A percentile compares a stretch with the other conserved stretches of the same genome.
These are phyloP conservation scores for Gymnocephalus cernua DNA, from an alignment of 2,113 vertebrate genomes.

Conservation along the genomic window DNA sequence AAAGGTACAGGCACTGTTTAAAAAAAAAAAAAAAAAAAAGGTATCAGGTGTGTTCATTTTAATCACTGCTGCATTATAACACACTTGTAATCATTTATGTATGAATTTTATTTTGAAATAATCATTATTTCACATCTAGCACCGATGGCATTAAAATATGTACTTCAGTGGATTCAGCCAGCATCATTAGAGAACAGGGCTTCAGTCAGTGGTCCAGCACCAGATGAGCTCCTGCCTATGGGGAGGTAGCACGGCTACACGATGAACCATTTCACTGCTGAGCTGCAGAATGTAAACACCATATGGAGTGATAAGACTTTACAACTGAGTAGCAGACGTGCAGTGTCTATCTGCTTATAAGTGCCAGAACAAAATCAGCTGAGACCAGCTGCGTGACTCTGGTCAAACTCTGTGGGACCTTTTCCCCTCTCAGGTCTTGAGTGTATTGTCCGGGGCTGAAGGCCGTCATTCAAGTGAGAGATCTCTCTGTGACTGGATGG, in stretches of 20 bases:
- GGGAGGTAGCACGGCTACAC: neutral
- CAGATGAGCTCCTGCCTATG: conserved; percentile 5
- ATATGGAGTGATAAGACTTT: conserved; percentile 2
- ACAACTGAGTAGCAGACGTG: neutral
- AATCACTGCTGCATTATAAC: conserved; percentile 8
- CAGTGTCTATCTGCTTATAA: neutral
- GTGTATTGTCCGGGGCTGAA: conserved; percentile 26
- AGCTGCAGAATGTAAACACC: neutral
- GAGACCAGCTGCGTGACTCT: conserved; percentile 12
- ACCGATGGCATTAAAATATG: neutral
- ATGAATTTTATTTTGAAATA: neutral
- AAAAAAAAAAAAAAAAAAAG: too few species aligned
- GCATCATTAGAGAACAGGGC: neutral
- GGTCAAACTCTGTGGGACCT: conserved; percentile 19
- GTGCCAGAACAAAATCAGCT: neutral
- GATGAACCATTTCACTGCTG: conserved; percentile 7
- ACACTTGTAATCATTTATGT: neutral
- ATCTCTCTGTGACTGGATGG: conserved; percentile 59
- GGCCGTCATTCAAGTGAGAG: conserved; percentile 54
- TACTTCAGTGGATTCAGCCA: neutral
- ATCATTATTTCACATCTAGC: neutral
- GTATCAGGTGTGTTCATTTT: conserved; percentile 5
- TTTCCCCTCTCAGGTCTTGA: conserved; percentile 15
- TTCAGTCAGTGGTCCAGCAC: neutral
- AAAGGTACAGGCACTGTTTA: conserved; percentile 41